A percentile compares a stretch with the other conserved stretches of the same genome.
Evolutionary conservation across 2,113 vertebrate species (phyloP).

Genomic region (Macrotis lagotis): DNA sequence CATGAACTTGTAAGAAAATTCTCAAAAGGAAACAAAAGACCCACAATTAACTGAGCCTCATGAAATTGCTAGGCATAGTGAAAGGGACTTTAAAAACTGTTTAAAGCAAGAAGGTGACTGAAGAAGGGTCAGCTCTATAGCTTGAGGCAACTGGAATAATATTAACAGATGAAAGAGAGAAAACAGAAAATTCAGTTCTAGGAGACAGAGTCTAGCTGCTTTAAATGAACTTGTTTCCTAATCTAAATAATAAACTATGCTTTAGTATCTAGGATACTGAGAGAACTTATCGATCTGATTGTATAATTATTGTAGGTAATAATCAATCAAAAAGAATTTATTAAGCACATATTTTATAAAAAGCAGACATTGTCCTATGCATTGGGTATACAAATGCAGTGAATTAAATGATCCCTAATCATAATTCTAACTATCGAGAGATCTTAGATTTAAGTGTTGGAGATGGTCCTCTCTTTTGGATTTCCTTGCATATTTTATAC

Average conservation of each 20-base stretch:
- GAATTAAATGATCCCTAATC: not conserved
- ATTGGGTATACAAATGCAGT: not conserved
- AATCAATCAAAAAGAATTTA: not conserved
- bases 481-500: not conserved
- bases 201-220: not conserved
- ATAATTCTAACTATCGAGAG: not conserved
- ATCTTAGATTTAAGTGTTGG: not conserved
- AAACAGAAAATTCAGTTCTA: not conserved
- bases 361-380: not conserved
- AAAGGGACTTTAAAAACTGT: conserved; percentile 26
- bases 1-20: conserved; percentile 41
- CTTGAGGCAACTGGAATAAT: not conserved
- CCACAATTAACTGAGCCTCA: conserved; percentile 47
- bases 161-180: not conserved
- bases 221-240: not conserved
- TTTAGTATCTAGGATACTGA: not conserved
- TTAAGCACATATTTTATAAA: not conserved
- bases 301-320: not conserved
- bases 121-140: conserved; percentile 5
- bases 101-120: conserved; percentile 27
- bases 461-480: not conserved
- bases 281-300: not conserved
- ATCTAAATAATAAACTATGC: not conserved
- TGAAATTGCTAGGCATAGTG: conserved; percentile 38
- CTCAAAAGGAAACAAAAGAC: not conserved